Percentiles rank a stretch among this genome's conserved stretches.
Conservation (phyloP, 2,113 vertebrate species). For the Indri indri region DNA sequence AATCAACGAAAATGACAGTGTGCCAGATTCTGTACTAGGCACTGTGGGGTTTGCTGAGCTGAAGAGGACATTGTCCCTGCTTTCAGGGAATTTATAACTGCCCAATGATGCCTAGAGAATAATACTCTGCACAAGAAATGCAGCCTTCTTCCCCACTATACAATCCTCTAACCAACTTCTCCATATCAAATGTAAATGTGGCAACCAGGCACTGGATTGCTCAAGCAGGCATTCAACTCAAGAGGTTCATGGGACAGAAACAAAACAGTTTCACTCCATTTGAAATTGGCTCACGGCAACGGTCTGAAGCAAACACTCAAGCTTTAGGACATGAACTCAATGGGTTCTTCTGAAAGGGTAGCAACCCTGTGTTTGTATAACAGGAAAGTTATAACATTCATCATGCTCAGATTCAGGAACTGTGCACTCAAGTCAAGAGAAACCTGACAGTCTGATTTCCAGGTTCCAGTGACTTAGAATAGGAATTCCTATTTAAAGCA, state of each 20-base stretch:
- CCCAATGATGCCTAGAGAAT: slow-evolving; percentile 34
- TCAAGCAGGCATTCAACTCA: slow-evolving; percentile 68
- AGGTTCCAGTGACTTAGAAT: slow-evolving; percentile 77
- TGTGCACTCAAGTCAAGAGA: slow-evolving; percentile 67
- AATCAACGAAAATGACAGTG: slow-evolving; percentile 24
- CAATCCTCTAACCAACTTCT: slow-evolving; percentile 20
- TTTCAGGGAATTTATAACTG: slow-evolving; percentile 40
- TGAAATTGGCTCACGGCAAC: slow-evolving; percentile 63
- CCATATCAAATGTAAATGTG: slow-evolving; percentile 69
- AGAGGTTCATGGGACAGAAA: slow-evolving; percentile 72
- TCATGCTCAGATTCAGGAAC: slow-evolving; percentile 75
- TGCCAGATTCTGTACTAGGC: slow-evolving; percentile 19
- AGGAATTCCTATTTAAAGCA: slow-evolving; percentile 79
- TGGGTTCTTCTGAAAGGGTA: slow-evolving; percentile 69
- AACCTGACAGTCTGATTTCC: slow-evolving; percentile 72
- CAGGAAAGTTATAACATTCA: slow-evolving; percentile 70
- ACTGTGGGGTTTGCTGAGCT: slow-evolving; percentile 20
- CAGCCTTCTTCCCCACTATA: slow-evolving; percentile 26
- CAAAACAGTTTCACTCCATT: slow-evolving; percentile 77
- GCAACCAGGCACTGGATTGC: slow-evolving; percentile 60
- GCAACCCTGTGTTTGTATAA: slow-evolving; percentile 62
- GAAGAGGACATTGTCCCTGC: slow-evolving; percentile 17
- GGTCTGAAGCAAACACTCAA: slow-evolving; percentile 67
- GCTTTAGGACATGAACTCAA: slow-evolving; percentile 63
- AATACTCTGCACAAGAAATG: slow-evolving; percentile 18